Conservation (phyloP, 2,113 vertebrate species). For the Panthera uncia region DNA sequence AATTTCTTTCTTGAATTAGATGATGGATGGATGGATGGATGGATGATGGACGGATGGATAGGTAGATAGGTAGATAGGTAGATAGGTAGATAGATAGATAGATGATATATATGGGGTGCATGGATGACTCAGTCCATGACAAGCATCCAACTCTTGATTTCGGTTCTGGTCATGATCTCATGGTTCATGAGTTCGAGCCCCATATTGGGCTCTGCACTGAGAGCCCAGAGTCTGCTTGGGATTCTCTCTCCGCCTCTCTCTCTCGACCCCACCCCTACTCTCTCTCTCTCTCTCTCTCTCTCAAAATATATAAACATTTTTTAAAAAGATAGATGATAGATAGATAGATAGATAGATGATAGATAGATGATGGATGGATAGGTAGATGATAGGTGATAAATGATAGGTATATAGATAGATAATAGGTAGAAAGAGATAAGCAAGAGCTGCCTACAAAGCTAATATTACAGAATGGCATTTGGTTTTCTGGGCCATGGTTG, state of each 20-base stretch:
- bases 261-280: too few species aligned
- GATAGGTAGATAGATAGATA: background rate
- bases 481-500: constrained; percentile 13
- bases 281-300: too few species aligned
- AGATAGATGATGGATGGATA: background rate
- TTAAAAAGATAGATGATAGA: background rate
- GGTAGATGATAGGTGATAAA: background rate
- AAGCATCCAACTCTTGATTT: too few species aligned
- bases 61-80: background rate
- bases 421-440: background rate
- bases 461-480: constrained; percentile 18
- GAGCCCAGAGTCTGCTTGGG: too few species aligned
- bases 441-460: background rate
- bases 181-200: too few species aligned
- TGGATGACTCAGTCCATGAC: too few species aligned
- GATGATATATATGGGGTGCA: background rate
- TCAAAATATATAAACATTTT: too few species aligned
- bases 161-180: too few species aligned
- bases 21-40: background rate
- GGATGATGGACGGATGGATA: background rate
- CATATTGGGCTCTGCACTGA: too few species aligned
- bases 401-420: too few species aligned
- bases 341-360: background rate
- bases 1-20: constrained; percentile 33
- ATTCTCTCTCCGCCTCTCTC: too few species aligned